A percentile compares a stretch with the other conserved stretches of the same genome.
These are phyloP conservation scores for Mystacides longicornis DNA, from an alignment of 2,888 invertebrate species.

Conservation along the genomic window DNA sequence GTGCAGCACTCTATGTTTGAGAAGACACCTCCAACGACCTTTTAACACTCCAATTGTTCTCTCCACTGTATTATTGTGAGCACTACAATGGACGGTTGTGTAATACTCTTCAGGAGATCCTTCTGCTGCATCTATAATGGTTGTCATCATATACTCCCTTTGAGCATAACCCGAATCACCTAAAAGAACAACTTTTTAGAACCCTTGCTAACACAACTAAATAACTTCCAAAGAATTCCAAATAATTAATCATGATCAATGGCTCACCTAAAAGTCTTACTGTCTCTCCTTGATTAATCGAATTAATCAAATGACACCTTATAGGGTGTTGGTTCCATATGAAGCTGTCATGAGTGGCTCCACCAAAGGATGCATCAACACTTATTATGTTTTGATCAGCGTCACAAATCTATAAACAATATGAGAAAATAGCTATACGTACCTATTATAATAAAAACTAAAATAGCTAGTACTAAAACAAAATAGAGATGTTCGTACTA, in stretches of 20 bases:
- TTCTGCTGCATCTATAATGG: slow-evolving; percentile 3
- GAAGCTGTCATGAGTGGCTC: slow-evolving; percentile 3
- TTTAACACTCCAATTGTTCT: slow-evolving; percentile 1
- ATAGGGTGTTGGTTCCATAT: slow-evolving; percentile 3
- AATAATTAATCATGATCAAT: neutral
- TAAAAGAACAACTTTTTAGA: slow-evolving; percentile 1
- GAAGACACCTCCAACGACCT: slow-evolving; percentile 2
- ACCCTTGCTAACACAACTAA: neutral
- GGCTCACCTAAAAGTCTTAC: neutral
- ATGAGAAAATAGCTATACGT: neutral
- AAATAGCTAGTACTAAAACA: neutral
- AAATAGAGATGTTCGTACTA: slow-evolving; percentile 1
- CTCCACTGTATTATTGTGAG: neutral
- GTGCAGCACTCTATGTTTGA: slow-evolving; percentile 1
- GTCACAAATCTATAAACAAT: neutral
- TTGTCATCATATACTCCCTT: slow-evolving; percentile 2
- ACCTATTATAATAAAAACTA: neutral
- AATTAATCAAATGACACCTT: neutral
- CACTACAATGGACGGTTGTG: neutral
- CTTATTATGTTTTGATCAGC: neutral
- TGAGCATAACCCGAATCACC: slow-evolving; percentile 2
- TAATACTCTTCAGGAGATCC: slow-evolving; percentile 3
- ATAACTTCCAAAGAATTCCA: neutral
- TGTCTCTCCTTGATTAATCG: slow-evolving; percentile 1
- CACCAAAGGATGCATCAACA: neutral